Conservation (phyloP, 2,888 invertebrate genomes). For the Ornithoptera priamus region DNA sequence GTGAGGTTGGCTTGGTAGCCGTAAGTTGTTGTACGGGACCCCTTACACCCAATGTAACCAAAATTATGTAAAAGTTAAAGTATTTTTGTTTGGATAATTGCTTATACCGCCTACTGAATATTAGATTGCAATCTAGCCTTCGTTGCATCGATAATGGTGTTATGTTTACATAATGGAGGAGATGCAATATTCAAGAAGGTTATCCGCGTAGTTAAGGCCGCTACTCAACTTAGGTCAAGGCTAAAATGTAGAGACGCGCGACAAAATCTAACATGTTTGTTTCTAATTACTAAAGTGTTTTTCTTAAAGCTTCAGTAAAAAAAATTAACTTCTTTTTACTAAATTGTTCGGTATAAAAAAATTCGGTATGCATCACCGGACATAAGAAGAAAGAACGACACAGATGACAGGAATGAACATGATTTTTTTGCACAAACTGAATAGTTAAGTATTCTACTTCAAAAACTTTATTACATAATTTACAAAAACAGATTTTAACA, state of each 20-base stretch:
- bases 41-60: too few relatives aligned
- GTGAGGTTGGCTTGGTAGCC: too few relatives aligned
- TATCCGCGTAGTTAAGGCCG: slow-evolving; percentile 14
- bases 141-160: slow-evolving; percentile 19
- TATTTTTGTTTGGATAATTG: not conserved
- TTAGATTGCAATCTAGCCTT: slow-evolving; percentile 18
- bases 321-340: not conserved
- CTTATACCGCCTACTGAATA: not conserved
- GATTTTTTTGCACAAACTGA: not conserved
- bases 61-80: not conserved
- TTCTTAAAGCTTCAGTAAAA: not conserved
- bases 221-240: slow-evolving; percentile 16
- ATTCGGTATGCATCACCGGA: not conserved
- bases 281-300: not conserved
- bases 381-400: not conserved
- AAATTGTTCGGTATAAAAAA: not conserved
- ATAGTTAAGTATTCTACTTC: not conserved
- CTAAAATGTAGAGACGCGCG: slow-evolving; percentile 2
- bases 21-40: too few relatives aligned
- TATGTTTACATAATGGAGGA: slow-evolving; percentile 22
- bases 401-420: not conserved
- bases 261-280: slow-evolving; percentile 1
- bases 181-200: slow-evolving; percentile 27
- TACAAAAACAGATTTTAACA: slow-evolving; percentile 4
- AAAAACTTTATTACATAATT: not conserved